phyloP scores from a whole-genome alignment of 2,888 invertebrate species.

The Diabrotica balteata region DNA sequence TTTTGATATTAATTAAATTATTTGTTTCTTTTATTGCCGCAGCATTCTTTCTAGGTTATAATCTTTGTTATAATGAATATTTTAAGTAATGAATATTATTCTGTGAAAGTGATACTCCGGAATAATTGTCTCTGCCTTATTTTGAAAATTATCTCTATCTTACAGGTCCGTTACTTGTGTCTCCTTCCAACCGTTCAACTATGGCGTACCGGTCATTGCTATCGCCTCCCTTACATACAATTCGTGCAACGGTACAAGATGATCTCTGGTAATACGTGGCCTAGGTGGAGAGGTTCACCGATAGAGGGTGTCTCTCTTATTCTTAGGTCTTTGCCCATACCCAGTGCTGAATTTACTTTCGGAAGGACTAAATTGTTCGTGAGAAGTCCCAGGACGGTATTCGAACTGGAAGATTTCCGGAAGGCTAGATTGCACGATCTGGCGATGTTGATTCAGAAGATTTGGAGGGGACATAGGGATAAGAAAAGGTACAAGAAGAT shows the following conservation, averaged over 20 bases:
- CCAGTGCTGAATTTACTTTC: slow-evolving; percentile 82
- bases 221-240: slow-evolving; percentile 70
- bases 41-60: no score
- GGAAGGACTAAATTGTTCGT: slow-evolving; percentile 85
- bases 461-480: slow-evolving; percentile 71
- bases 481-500: slow-evolving; percentile 70
- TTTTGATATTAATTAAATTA: no score
- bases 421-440: slow-evolving; percentile 75
- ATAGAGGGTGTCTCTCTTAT: slow-evolving; percentile 74
- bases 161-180: slow-evolving; percentile 62
- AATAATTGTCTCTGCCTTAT: no score
- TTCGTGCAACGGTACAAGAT: slow-evolving; percentile 78
- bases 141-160: no score
- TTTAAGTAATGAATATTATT: no score
- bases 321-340: slow-evolving; percentile 74
- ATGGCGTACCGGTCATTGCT: slow-evolving; percentile 79
- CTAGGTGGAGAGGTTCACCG: slow-evolving; percentile 71
- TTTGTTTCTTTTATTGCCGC: no score
- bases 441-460: slow-evolving; percentile 77
- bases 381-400: slow-evolving; percentile 83
- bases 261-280: slow-evolving; percentile 78
- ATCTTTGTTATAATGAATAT: no score
- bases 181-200: slow-evolving; percentile 82
- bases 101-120: no score
- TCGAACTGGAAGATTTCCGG: slow-evolving; percentile 84